A percentile compares a stretch with the other conserved stretches of the same genome.
Evolutionary conservation across 1,140 invertebrate genomes (phyloP).

Genomic region (Piezodorus guildinii): DNA sequence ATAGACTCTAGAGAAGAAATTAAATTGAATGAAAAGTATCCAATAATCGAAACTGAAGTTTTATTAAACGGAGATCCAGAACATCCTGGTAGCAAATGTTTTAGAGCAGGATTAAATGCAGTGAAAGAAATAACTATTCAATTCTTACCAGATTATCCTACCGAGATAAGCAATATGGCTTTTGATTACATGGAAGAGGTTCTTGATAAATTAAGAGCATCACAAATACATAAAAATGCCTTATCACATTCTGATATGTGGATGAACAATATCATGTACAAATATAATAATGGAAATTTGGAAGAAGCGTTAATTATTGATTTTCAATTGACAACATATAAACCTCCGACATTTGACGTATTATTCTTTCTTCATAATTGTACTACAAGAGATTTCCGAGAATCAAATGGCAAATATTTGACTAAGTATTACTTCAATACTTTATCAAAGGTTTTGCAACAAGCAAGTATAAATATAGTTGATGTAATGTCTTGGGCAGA

Average conservation of each 20-base stretch:
- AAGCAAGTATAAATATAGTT: not conserved
- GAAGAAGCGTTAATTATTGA: not conserved
- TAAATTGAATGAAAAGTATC: too few relatives aligned
- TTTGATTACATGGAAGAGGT: not conserved
- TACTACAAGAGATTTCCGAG: not conserved
- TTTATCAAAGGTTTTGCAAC: not conserved
- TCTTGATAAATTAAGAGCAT: not conserved
- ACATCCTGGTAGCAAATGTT: too few relatives aligned
- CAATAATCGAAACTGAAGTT: too few relatives aligned
- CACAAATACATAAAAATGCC: not conserved
- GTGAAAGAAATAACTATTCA: too few relatives aligned
- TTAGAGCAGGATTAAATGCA: too few relatives aligned
- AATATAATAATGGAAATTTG: not conserved
- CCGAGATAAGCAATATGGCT: too few relatives aligned
- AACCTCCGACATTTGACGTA: conserved; percentile 13
- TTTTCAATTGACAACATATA: conserved; percentile 15
- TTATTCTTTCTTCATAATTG: conserved; percentile 3
- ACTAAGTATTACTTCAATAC: not conserved
- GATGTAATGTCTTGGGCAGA: not conserved
- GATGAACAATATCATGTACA: conserved; percentile 20
- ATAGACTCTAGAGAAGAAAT: too few relatives aligned
- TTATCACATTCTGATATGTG: conserved; percentile 19
- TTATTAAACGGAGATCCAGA: too few relatives aligned
- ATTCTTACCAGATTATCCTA: too few relatives aligned
- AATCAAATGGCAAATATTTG: not conserved